Conservation (phyloP, 2,113 vertebrate genomes). For the Pycnonotus jocosus region DNA sequence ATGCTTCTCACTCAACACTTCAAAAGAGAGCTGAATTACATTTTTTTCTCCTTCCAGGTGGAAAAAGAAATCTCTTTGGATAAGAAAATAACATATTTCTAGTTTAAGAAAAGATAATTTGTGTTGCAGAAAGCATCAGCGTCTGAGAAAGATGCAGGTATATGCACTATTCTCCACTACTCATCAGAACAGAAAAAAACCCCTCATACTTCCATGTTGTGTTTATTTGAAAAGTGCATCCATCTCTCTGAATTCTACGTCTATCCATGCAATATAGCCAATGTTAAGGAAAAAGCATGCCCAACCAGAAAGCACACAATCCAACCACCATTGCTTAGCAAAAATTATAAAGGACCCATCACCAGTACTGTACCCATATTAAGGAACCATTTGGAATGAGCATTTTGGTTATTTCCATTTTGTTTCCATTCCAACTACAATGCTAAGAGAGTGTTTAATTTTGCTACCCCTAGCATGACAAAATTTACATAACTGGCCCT, state of each 20-base stretch:
- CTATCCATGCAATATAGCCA: slow-evolving; percentile 67
- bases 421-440: background rate
- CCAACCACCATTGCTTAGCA: slow-evolving; percentile 63
- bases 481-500: background rate
- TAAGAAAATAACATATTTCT: background rate
- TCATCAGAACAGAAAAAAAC: background rate
- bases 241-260: slow-evolving; percentile 10
- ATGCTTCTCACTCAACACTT: background rate
- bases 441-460: background rate
- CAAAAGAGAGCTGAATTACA: background rate
- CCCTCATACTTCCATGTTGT: background rate
- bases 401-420: slow-evolving; percentile 44
- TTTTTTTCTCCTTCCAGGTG: background rate
- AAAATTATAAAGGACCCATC: slow-evolving; percentile 62
- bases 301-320: slow-evolving; percentile 52
- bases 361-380: slow-evolving; percentile 56
- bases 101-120: background rate
- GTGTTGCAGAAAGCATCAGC: background rate
- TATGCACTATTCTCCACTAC: background rate
- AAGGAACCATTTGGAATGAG: slow-evolving; percentile 75
- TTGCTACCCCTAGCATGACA: background rate
- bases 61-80: background rate
- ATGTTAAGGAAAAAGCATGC: slow-evolving; percentile 71
- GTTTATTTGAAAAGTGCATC: slow-evolving; percentile 61
- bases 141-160: background rate